Base-by-base conservation (phyloP, 2,113 vertebrate species). In the Oxyruncus cristatus region DNA sequence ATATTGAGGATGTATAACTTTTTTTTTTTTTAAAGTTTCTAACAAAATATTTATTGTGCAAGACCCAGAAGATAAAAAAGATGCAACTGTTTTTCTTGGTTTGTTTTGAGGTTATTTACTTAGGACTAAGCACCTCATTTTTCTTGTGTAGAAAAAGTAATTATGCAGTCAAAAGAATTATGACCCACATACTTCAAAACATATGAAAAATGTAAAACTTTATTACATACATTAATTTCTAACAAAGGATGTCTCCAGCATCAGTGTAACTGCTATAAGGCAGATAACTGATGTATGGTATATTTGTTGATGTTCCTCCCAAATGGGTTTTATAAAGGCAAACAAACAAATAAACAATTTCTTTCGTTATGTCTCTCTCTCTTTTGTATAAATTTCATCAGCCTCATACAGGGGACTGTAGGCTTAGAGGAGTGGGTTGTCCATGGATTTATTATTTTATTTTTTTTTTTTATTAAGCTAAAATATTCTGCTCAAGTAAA, bases 121-220 rank as follows among this genome's bases (percentile, higher is more conserved):
- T 97, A 97, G 97, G 91, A 89, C 97, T 98, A 98, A 98, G 98
- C 96, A 98, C 96, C 98, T 98, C 98, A 98, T 98, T 98, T 98
- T 98, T 98, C 98, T 98, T 98, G 97, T 98, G 88, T 92, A 97
- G 98, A 98, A 98, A 98, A 98, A 98, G 98, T 98, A 98, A 98
- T 98, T 98, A 98, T 98, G 97, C 97, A 98, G 98, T 97, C 97
- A 97, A 96, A 97, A 98, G 98, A 98, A 98, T 98, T 98, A 98
- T 97, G 97, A 97, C 95, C 97, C 96, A 96, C 97, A 98, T 98
- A 97, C 98, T 98, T 98, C 98, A 98, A 98, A 98, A 98, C 91
- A 98, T 98, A 98, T 98, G 98, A 98, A 98, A 98, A 98, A 98
- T 98, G 98, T 98, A 98, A 98, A 98, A 98, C 98, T 98, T 98